Percentiles rank a stretch among this genome's conserved stretches.
phyloP scores from a whole-genome alignment of 1,140 invertebrate species.

The Stegodyphus dumicola region DNA sequence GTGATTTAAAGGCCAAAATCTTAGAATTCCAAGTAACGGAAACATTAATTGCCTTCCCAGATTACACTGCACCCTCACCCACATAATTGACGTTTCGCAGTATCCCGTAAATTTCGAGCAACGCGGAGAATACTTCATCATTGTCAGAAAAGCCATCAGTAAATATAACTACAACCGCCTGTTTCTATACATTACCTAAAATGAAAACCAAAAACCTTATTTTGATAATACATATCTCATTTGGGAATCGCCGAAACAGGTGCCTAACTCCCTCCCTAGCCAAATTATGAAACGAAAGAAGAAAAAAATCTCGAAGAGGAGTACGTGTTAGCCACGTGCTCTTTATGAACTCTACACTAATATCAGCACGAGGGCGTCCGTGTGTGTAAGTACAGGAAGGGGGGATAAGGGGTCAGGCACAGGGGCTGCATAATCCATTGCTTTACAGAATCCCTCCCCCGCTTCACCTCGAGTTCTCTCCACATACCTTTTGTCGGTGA shows the following conservation, averaged over 20 bases:
- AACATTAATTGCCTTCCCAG: too few species aligned
- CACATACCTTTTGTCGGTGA: too few species aligned
- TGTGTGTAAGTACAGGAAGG: background rate
- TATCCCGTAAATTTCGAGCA: too few species aligned
- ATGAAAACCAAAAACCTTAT: background rate
- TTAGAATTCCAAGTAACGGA: too few species aligned
- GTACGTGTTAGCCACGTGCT: background rate
- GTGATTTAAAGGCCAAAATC: too few species aligned
- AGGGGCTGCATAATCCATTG: background rate
- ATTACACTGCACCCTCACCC: too few species aligned
- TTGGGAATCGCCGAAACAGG: background rate
- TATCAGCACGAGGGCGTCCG: background rate
- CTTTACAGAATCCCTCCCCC: background rate
- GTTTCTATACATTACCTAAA: background rate
- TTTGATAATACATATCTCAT: conserved; percentile 1
- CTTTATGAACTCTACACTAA: background rate
- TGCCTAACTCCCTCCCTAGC: background rate
- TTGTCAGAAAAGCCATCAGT: background rate
- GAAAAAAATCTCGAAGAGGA: too few species aligned
- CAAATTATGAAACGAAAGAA: background rate
- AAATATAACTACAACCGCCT: background rate
- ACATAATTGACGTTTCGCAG: too few species aligned
- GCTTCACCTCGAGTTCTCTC: background rate
- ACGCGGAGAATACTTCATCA: background rate
- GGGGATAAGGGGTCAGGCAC: background rate